Evolutionary conservation across 92 coral and sea anemone species (phyloP), one percentile per base, ranked within the genome.

Genomic region (Porites rus): DNA sequence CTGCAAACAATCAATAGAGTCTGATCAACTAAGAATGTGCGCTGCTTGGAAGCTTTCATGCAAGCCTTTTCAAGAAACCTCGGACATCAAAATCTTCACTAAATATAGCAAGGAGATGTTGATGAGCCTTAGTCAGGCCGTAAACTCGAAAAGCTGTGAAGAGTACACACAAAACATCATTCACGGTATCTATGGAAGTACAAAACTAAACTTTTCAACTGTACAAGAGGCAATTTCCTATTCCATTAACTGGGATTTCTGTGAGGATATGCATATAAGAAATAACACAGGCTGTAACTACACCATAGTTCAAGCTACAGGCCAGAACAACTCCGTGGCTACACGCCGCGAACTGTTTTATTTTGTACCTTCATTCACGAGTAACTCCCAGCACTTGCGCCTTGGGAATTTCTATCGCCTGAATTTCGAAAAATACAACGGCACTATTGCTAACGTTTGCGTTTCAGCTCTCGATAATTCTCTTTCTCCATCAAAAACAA

Each of bases 201-300:
- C 14, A 13, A 14, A 69, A 16, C 51, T 72, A 2, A 82, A 51
- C 50, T 46, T 25, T 72, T 50, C 53, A 9, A 59, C 51, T 13
- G 25, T n/a, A 10, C 66, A 25, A 80, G 25, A 28, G 14, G 20
- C 46, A 46, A 58, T n/a, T 1, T 17, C 8, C 22, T 51, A 13
- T 20, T 38, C 71, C 10, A 46, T 19, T 64, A 63, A 82, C 69
- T 71, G 78, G 86, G 50, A 46, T 17, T 71, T 82, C 71, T 82
- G 86, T 46, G 71, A 73, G 13, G 62, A 82, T 14, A 72, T 59
- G 86, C n/a, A 10, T 28, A 11, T n/a, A 50, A 46, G 50, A 18
- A 73, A 82, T 22, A 28, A 19, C 21, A 0, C 8, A 2, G 86
- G 86, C 19, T 82, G 86, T 74, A 82, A 82, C 78, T 82, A 82